Conservation (phyloP, 2,113 vertebrate genomes). For the Vombatus ursinus region DNA sequence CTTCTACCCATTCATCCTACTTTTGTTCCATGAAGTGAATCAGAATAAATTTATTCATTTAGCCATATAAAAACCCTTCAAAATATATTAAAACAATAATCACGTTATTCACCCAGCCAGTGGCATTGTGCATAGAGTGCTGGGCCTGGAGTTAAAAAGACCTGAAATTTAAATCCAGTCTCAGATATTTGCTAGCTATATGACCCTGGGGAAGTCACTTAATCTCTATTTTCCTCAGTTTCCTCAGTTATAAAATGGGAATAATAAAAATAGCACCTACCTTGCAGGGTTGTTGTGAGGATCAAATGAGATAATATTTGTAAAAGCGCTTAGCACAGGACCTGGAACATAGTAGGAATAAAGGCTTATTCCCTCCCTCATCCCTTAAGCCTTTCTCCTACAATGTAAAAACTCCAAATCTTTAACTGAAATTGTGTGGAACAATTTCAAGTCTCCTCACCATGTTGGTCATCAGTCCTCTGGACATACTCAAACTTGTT, state of each 20-base stretch:
- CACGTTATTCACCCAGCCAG: not conserved
- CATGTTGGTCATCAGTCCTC: not conserved
- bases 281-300: not conserved
- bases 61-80: not conserved
- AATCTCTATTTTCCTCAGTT: no score
- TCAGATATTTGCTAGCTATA: no score
- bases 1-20: slow-evolving; percentile 1
- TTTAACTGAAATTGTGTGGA: not conserved
- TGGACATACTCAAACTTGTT: not conserved
- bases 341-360: not conserved
- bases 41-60: not conserved
- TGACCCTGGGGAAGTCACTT: no score
- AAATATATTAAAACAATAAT: slow-evolving; percentile 14
- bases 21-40: not conserved
- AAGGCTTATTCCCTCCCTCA: not conserved
- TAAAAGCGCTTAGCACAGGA: not conserved
- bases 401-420: not conserved
- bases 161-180: no score
- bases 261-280: no score
- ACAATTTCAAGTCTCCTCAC: not conserved
- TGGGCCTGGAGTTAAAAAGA: no score
- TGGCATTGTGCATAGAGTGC: not conserved
- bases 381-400: not conserved
- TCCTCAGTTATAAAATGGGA: no score
- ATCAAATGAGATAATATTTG: not conserved